Evolutionary conservation across 2,888 invertebrate genomes (phyloP).

Genomic region (Tipula confusa): DNA sequence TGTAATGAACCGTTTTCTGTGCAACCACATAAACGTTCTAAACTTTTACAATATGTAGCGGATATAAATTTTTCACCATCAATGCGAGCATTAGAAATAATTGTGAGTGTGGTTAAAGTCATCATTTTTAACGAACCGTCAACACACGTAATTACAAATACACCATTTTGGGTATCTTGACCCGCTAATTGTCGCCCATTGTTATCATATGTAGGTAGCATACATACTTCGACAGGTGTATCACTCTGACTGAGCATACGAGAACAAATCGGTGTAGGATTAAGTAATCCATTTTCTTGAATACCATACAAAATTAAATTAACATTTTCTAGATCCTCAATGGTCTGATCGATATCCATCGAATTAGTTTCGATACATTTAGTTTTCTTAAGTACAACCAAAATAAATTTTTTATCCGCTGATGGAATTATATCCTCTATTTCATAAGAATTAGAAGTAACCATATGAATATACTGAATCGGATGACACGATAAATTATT

Average conservation of each 20-base stretch:
- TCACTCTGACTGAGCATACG: conserved; percentile 61
- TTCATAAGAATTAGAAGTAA: conserved; percentile 52
- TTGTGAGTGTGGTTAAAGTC: conserved; percentile 64
- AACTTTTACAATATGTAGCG: conserved; percentile 79
- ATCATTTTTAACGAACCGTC: conserved; percentile 72
- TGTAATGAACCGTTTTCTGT: conserved; percentile 76
- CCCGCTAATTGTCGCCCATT: conserved; percentile 43
- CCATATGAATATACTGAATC: conserved; percentile 57
- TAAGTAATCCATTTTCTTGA: conserved; percentile 40
- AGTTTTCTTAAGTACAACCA: conserved; percentile 54
- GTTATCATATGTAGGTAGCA: conserved; percentile 57
- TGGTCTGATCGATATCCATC: neutral
- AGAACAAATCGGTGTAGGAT: conserved; percentile 58
- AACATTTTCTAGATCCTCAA: conserved; percentile 27
- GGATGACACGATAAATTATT: conserved; percentile 50
- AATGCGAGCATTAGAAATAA: conserved; percentile 63
- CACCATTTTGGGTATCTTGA: conserved; percentile 51
- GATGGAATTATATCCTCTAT: conserved; percentile 60
- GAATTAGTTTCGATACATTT: neutral
- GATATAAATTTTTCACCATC: conserved; percentile 72
- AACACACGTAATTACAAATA: conserved; percentile 67
- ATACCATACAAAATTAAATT: conserved; percentile 35
- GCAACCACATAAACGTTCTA: conserved; percentile 80
- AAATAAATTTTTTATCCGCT: conserved; percentile 58
- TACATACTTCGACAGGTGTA: conserved; percentile 64